These are phyloP conservation scores for Decapterus maruadsi DNA, from an alignment of 2,797 vertebrate genomes.

Conservation along the genomic window DNA sequence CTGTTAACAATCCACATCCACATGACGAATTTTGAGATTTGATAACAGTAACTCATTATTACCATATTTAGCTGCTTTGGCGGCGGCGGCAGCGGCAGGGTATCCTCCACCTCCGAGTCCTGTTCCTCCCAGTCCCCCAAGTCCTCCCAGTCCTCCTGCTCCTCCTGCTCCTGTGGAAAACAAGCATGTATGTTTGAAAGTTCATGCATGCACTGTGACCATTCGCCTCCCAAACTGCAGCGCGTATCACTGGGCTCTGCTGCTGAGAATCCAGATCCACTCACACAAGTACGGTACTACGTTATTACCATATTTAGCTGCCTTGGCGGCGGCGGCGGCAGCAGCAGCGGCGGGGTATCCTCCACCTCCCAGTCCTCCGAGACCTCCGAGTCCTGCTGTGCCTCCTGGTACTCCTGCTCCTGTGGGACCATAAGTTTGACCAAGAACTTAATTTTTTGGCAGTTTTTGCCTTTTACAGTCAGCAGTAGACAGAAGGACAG, in stretches of 20 bases:
- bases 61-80: conserved; percentile 80
- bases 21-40: neutral
- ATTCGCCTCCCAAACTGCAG: too few species aligned
- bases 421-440: conserved; percentile 4
- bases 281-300: conserved; percentile 1
- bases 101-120: conserved; percentile 49
- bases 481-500: too few species aligned
- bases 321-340: conserved; percentile 45
- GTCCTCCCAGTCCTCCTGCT: neutral
- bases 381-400: conserved; percentile 13
- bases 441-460: neutral
- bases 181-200: too few species aligned
- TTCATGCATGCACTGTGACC: too few species aligned
- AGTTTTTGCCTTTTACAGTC: too few species aligned
- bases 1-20: neutral
- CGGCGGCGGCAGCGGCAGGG: conserved; percentile 1
- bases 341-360: conserved; percentile 38
- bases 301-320: conserved; percentile 75
- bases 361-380: conserved; percentile 39
- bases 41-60: conserved; percentile 7
- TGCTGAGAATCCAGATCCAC: neutral
- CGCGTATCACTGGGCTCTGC: too few species aligned
- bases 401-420: conserved; percentile 9
- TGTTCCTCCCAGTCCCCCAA: conserved; percentile 9
- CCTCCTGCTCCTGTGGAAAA: conserved; percentile 9